phyloP scores from a whole-genome alignment of 2,113 vertebrate species.

The Vulpes lagopus region DNA sequence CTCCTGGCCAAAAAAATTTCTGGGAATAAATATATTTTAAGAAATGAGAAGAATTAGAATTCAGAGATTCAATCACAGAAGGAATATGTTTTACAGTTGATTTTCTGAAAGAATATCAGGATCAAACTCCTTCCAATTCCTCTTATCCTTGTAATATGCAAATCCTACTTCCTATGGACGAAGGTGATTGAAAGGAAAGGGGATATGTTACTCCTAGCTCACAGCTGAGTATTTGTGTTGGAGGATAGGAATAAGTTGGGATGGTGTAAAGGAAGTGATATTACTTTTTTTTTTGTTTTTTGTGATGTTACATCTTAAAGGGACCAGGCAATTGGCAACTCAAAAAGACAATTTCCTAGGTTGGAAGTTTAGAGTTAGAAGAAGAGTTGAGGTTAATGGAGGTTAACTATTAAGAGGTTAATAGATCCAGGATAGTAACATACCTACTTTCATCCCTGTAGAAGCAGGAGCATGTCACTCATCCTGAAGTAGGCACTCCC shows the following conservation, averaged over 20 bases:
- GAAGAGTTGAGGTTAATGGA: neutral
- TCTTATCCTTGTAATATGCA: neutral
- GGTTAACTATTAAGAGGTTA: neutral
- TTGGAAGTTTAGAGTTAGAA: neutral
- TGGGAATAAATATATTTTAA: neutral
- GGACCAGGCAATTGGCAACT: neutral
- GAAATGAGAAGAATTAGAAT: conserved; percentile 14
- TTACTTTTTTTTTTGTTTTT: neutral
- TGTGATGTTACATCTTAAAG: neutral
- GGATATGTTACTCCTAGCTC: neutral
- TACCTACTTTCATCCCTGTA: neutral
- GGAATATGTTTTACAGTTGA: conserved; percentile 7
- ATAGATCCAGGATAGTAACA: neutral
- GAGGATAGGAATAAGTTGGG: neutral
- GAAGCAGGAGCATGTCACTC: neutral
- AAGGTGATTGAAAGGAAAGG: neutral
- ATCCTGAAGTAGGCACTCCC: neutral
- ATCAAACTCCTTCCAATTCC: neutral
- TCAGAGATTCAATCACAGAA: neutral
- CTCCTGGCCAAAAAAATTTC: neutral
- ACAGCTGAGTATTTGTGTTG: neutral
- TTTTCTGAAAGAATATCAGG: neutral
- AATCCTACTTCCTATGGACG: neutral
- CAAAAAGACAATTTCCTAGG: neutral
- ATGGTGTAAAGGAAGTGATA: neutral